These are phyloP conservation scores for Gastrophysa polygoni DNA, from an alignment of 2,888 invertebrate species.

Conservation along the genomic window DNA sequence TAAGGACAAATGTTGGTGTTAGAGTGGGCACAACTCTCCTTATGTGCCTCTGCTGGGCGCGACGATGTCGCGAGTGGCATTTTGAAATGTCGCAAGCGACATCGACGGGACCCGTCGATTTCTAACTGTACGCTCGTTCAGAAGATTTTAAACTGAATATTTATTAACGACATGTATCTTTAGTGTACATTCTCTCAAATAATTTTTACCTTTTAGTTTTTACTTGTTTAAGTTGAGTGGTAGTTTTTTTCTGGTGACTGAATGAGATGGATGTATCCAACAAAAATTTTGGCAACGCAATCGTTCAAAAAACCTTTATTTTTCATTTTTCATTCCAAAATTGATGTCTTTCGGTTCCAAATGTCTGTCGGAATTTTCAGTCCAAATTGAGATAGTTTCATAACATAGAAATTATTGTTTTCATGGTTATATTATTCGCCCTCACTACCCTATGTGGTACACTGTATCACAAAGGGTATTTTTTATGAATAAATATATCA, in stretches of 20 bases:
- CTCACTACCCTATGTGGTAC: too few species aligned
- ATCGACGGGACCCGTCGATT: slow-evolving; percentile 29
- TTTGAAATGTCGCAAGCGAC: neutral
- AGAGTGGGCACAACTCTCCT: slow-evolving; percentile 53
- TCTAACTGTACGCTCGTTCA: slow-evolving; percentile 33
- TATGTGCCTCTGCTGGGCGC: slow-evolving; percentile 22
- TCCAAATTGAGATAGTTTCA: too few species aligned
- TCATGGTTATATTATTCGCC: too few species aligned
- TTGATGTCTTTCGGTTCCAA: too few species aligned
- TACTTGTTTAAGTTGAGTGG: slow-evolving; percentile 38
- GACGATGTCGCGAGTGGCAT: slow-evolving; percentile 1
- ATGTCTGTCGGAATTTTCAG: too few species aligned
- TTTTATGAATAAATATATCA: too few species aligned
- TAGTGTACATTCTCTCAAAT: slow-evolving; percentile 20
- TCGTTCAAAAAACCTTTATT: too few species aligned
- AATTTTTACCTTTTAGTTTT: slow-evolving; percentile 35
- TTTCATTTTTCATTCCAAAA: too few species aligned
- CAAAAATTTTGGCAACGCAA: too few species aligned
- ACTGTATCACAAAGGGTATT: too few species aligned
- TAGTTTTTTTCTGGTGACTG: slow-evolving; percentile 30
- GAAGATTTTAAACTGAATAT: slow-evolving; percentile 18
- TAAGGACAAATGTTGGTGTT: slow-evolving; percentile 39
- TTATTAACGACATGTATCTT: slow-evolving; percentile 27
- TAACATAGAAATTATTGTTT: too few species aligned
- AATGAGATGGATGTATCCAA: slow-evolving; percentile 2